Percentiles rank a stretch among this genome's conserved stretches.
phyloP scores from a whole-genome alignment of 2,888 invertebrate genomes.

The Isotomurus palustris region DNA sequence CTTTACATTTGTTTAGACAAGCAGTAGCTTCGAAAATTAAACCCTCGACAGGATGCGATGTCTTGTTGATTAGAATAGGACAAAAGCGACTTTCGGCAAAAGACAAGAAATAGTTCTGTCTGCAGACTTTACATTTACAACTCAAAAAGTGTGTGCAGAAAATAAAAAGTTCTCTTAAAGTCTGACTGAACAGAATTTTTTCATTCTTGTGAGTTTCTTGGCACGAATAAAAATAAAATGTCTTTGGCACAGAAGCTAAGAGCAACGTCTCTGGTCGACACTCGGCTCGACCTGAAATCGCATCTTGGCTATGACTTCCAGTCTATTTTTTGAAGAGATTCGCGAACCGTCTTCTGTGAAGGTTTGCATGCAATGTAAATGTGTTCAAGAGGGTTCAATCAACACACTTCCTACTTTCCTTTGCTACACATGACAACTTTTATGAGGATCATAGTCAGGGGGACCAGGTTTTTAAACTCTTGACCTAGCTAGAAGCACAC shows the following conservation, averaged over 20 bases:
- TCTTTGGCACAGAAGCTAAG: slow-evolving; percentile 4
- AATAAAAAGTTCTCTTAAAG: slow-evolving; percentile 1
- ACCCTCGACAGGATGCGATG: not conserved
- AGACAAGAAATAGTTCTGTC: no score
- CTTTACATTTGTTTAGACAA: no score
- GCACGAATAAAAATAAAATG: slow-evolving; percentile 16
- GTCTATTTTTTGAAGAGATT: slow-evolving; percentile 14
- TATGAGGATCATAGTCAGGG: no score
- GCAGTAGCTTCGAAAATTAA: no score
- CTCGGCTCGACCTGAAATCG: not conserved
- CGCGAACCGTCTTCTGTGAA: no score
- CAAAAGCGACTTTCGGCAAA: no score
- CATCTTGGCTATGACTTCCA: slow-evolving; percentile 9
- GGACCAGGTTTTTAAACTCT: slow-evolving; percentile 34
- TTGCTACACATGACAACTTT: no score
- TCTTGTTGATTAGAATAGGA: no score
- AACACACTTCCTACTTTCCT: no score
- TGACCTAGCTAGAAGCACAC: slow-evolving; percentile 24
- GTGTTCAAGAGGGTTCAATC: no score
- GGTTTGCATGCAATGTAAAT: no score
- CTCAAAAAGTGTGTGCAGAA: not conserved
- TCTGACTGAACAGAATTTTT: not conserved
- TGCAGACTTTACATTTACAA: no score
- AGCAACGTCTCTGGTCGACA: slow-evolving; percentile 1
- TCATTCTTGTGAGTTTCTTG: slow-evolving; percentile 9